A percentile compares a stretch with the other conserved stretches of the same genome.
Evolutionary conservation across 2,113 vertebrate genomes (phyloP).

Genomic region (Syngnathoides biaculeatus): DNA sequence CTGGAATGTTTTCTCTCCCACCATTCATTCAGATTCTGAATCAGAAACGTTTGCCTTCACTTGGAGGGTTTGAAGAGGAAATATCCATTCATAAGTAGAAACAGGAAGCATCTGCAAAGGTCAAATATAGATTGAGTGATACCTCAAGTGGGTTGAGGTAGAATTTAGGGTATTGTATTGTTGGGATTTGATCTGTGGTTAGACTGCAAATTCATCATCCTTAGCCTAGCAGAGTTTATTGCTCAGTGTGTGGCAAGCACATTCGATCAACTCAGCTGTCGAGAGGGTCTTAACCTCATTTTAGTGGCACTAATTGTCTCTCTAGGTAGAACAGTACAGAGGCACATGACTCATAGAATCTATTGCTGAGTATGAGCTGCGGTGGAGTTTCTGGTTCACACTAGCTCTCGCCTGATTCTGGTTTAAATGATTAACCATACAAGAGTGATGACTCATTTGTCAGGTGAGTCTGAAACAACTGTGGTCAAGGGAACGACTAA

Average conservation of each 20-base stretch:
- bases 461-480: conserved; percentile 34
- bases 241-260: conserved; percentile 47
- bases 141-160: conserved; percentile 40
- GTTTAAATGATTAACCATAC: conserved; percentile 51
- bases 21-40: conserved; percentile 41
- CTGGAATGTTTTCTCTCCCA: conserved; percentile 62
- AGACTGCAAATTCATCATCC: conserved; percentile 36
- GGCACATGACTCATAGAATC: conserved; percentile 41
- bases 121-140: conserved; percentile 39
- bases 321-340: conserved; percentile 17
- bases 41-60: conserved; percentile 55
- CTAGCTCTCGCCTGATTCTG: conserved; percentile 37
- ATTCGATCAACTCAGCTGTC: conserved; percentile 54
- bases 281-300: conserved; percentile 58
- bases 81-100: conserved; percentile 49
- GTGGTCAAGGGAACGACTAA: conserved; percentile 13
- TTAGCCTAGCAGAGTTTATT: conserved; percentile 40
- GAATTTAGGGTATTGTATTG: conserved; percentile 27
- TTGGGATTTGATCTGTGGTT: conserved; percentile 26
- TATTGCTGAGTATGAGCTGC: conserved; percentile 51
- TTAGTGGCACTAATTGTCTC: conserved; percentile 31
- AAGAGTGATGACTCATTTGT: conserved; percentile 53
- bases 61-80: conserved; percentile 62
- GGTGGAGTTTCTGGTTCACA: conserved; percentile 51
- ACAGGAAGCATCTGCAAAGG: conserved; percentile 41